Evolutionary conservation across 1,140 invertebrate species (phyloP).

Genomic region (Trichonephila inaurata): DNA sequence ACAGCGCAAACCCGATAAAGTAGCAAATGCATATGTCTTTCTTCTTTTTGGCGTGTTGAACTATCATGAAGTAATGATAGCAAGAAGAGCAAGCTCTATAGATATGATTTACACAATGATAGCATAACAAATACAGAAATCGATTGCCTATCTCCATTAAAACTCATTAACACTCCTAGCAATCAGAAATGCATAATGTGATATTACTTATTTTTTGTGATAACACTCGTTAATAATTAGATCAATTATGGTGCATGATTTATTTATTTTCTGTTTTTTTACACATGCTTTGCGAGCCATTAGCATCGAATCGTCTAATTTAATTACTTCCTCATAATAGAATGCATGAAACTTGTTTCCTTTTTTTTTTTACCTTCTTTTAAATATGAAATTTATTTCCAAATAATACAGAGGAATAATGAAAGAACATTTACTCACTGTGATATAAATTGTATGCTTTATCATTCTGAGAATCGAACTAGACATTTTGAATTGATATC

Average conservation of each 20-base stretch:
- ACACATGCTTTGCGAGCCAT: neutral
- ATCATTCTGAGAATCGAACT: neutral
- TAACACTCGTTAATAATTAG: conserved; percentile 35
- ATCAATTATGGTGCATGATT: conserved; percentile 11
- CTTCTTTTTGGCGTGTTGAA: neutral
- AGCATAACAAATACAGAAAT: conserved; percentile 23
- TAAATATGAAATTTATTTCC: neutral
- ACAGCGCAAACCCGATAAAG: neutral
- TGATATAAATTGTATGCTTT: neutral
- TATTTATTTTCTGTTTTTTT: conserved; percentile 10
- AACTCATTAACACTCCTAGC: conserved; percentile 32
- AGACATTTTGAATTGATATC: neutral
- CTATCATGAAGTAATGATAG: conserved; percentile 7
- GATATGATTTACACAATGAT: conserved; percentile 7
- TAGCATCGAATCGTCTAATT: conserved; percentile 14
- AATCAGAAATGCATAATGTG: conserved; percentile 35
- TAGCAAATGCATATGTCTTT: neutral
- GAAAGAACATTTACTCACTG: neutral
- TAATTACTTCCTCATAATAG: conserved; percentile 32
- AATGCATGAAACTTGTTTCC: neutral
- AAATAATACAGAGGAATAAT: neutral
- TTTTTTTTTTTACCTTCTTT: neutral
- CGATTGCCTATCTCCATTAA: conserved; percentile 9
- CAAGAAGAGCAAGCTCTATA: neutral
- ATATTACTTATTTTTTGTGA: conserved; percentile 15